Evolutionary conservation across 64 coral and sea anemone species (phyloP).

Genomic region (Actinia equina): DNA sequence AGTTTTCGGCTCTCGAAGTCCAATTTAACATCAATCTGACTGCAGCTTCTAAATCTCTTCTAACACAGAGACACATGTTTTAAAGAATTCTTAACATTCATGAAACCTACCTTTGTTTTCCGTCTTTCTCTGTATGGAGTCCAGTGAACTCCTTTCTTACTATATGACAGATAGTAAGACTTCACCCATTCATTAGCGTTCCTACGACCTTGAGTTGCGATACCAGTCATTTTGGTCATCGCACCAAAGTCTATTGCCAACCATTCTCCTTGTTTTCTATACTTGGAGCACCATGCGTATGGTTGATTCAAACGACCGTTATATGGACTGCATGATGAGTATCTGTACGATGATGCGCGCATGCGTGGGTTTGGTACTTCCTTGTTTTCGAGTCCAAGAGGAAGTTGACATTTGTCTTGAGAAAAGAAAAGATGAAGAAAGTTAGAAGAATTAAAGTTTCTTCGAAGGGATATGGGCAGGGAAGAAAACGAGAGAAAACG

Average conservation of each 20-base stretch:
- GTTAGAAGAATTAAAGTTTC: not conserved
- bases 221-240: conserved; percentile 29
- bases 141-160: conserved; percentile 29
- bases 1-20: too few species aligned
- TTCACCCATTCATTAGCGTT: conserved; percentile 34
- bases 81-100: not conserved
- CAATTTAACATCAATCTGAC: too few species aligned
- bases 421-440: not conserved
- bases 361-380: conserved; percentile 55
- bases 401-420: conserved; percentile 62
- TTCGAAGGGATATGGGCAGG: too few species aligned
- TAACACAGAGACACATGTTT: too few species aligned
- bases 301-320: conserved; percentile 55
- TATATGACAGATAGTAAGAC: conserved; percentile 24
- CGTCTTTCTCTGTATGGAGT: conserved; percentile 47
- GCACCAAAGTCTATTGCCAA: conserved; percentile 49
- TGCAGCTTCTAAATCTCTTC: too few species aligned
- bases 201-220: conserved; percentile 47
- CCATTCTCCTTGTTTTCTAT: conserved; percentile 42
- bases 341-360: conserved; percentile 66
- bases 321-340: conserved; percentile 59
- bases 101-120: conserved; percentile 29
- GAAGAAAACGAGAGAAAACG: too few species aligned
- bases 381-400: conserved; percentile 66
- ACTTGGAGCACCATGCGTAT: conserved; percentile 53